Percentiles rank a stretch among this genome's conserved stretches.
phyloP scores from a whole-genome alignment of 2,888 invertebrate species.

The Dusona sp. region DNA sequence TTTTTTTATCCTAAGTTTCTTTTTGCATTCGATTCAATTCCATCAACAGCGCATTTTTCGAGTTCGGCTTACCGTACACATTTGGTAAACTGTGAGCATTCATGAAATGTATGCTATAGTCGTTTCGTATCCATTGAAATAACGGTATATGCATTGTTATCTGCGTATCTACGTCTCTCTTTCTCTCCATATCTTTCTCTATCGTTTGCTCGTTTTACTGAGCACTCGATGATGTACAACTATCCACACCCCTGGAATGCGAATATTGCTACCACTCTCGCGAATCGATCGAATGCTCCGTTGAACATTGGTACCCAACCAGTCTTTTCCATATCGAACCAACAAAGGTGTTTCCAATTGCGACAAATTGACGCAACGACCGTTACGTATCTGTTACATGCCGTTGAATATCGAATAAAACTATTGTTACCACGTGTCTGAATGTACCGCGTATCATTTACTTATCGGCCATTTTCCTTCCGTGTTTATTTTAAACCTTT shows the following conservation, averaged over 20 bases:
- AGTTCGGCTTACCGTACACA: conserved; percentile 16
- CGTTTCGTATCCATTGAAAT: conserved; percentile 34
- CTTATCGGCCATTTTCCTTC: conserved; percentile 5
- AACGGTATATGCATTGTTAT: conserved; percentile 29
- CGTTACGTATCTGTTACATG: conserved; percentile 61
- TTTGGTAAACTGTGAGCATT: conserved; percentile 31
- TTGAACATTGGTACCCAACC: conserved; percentile 27
- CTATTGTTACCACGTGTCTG: conserved; percentile 46
- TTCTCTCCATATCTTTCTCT: conserved; percentile 13
- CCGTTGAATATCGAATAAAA: conserved; percentile 62
- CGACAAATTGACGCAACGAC: conserved; percentile 59
- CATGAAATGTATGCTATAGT: conserved; percentile 17
- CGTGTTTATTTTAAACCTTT: neutral
- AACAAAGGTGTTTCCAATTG: conserved; percentile 61
- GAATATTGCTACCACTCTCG: conserved; percentile 55
- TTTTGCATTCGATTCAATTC: conserved; percentile 15
- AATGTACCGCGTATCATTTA: conserved; percentile 20
- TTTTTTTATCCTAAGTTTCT: neutral
- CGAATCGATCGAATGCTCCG: conserved; percentile 48
- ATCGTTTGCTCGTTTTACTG: conserved; percentile 27
- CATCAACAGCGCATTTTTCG: conserved; percentile 23
- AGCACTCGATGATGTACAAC: conserved; percentile 53
- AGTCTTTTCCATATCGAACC: conserved; percentile 54
- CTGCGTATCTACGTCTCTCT: neutral
- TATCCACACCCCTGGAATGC: conserved; percentile 41